Percentiles rank a stretch among this genome's conserved stretches.
phyloP scores from a whole-genome alignment of 2,113 vertebrate species.

The Apodemus sylvaticus region DNA sequence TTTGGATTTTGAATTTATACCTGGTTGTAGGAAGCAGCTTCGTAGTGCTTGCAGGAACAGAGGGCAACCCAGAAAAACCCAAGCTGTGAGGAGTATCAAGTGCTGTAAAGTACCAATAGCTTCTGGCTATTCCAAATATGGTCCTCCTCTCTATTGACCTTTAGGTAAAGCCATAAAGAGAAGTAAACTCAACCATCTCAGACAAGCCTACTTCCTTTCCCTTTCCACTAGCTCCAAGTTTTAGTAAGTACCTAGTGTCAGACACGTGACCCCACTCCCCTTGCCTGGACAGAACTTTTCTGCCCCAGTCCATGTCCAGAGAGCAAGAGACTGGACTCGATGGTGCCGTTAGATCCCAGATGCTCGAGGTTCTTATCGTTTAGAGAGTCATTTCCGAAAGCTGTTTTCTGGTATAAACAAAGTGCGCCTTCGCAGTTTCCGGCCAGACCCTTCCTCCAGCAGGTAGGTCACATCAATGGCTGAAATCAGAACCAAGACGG shows the following conservation, averaged over 20 bases:
- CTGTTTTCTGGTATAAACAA: constrained; percentile 92
- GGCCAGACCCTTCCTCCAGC: constrained; percentile 95
- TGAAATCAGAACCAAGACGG: constrained; percentile 81
- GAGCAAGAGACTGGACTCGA: constrained; percentile 67
- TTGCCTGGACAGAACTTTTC: constrained; percentile 59
- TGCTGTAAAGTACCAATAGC: constrained; percentile 65
- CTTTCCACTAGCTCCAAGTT: constrained; percentile 77
- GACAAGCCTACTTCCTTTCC: constrained; percentile 73
- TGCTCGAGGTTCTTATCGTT: constrained; percentile 64
- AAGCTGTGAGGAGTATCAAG: constrained; percentile 52
- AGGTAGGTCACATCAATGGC: constrained; percentile 98
- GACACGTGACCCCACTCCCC: constrained; percentile 43
- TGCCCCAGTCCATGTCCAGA: constrained; percentile 57
- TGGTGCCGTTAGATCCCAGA: constrained; percentile 71
- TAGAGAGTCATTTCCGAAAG: constrained; percentile 91
- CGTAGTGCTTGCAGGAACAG: constrained; percentile 31
- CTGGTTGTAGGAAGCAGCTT: constrained; percentile 62
- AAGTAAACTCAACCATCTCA: constrained; percentile 81
- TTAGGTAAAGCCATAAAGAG: constrained; percentile 78
- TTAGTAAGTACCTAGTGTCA: constrained; percentile 86
- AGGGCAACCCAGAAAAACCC: constrained; percentile 60
- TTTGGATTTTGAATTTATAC: constrained; percentile 17
- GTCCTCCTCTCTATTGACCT: constrained; percentile 45
- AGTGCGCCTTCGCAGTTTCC: constrained; percentile 93
- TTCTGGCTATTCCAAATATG: constrained; percentile 30